phyloP scores from a whole-genome alignment of 2,888 invertebrate genomes.

The Lucinisca nassula region DNA sequence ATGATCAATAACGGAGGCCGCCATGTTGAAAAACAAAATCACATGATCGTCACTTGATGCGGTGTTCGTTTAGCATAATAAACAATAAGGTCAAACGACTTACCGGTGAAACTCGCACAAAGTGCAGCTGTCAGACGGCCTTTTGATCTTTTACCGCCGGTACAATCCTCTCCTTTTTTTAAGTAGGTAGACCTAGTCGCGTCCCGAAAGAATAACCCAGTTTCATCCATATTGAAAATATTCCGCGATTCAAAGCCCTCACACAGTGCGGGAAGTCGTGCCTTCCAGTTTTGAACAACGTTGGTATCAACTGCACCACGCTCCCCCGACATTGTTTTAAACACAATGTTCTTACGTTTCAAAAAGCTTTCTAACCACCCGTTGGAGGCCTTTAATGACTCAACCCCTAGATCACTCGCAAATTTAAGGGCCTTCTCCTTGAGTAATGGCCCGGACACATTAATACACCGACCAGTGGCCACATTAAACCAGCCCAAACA shows the following conservation, averaged over 20 bases:
- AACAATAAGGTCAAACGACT: slow-evolving; percentile 6
- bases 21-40: background rate
- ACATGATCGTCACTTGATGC: background rate
- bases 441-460: slow-evolving; percentile 10
- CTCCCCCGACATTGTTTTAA: slow-evolving; percentile 45
- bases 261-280: slow-evolving; percentile 43
- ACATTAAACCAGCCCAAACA: background rate
- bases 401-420: slow-evolving; percentile 11
- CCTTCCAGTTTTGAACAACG: slow-evolving; percentile 46
- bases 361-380: slow-evolving; percentile 47
- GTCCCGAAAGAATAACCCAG: slow-evolving; percentile 12
- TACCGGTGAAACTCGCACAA: slow-evolving; percentile 19
- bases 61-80: background rate
- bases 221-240: slow-evolving; percentile 7
- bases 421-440: slow-evolving; percentile 5
- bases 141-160: slow-evolving; percentile 24
- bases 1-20: background rate
- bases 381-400: slow-evolving; percentile 34
- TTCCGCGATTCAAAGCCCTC: slow-evolving; percentile 35
- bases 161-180: background rate
- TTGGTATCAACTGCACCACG: slow-evolving; percentile 35
- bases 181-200: background rate
- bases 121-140: slow-evolving; percentile 21
- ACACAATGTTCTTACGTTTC: slow-evolving; percentile 39
- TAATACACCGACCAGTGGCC: background rate